Evolutionary conservation across 2,797 vertebrate species (phyloP).

Genomic region (Molossus alvarezi): DNA sequence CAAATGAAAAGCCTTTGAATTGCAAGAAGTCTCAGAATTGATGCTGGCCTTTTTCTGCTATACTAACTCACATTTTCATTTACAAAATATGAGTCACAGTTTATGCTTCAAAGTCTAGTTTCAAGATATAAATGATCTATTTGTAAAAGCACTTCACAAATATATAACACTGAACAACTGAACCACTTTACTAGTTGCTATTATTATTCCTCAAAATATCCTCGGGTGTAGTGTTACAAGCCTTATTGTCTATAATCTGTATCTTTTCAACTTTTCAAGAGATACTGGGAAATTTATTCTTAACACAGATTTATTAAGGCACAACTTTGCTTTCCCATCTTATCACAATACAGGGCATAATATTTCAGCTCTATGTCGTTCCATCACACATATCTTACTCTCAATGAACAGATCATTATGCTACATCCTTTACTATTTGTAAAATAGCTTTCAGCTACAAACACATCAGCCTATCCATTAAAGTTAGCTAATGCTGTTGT

Average conservation of each 20-base stretch:
- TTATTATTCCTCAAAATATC: not conserved
- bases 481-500: not conserved
- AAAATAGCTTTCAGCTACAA: slow-evolving; percentile 10
- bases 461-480: not conserved
- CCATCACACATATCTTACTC: not conserved
- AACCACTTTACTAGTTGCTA: not conserved
- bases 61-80: not conserved
- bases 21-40: not conserved
- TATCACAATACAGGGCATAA: not conserved
- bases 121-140: not conserved
- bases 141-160: slow-evolving; percentile 32
- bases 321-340: not conserved
- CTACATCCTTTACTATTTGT: not conserved
- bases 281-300: not conserved
- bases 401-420: not conserved
- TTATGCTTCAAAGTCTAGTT: slow-evolving; percentile 4
- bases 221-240: not conserved
- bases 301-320: not conserved
- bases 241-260: not conserved
- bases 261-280: slow-evolving; percentile 4
- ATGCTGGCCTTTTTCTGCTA: not conserved
- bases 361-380: not conserved
- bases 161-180: not conserved
- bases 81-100: slow-evolving; percentile 45
- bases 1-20: not conserved